A percentile compares a stretch with the other conserved stretches of the same genome.
Conservation (phyloP, 2,888 invertebrate species). For the Acanthopleura granulata region DNA sequence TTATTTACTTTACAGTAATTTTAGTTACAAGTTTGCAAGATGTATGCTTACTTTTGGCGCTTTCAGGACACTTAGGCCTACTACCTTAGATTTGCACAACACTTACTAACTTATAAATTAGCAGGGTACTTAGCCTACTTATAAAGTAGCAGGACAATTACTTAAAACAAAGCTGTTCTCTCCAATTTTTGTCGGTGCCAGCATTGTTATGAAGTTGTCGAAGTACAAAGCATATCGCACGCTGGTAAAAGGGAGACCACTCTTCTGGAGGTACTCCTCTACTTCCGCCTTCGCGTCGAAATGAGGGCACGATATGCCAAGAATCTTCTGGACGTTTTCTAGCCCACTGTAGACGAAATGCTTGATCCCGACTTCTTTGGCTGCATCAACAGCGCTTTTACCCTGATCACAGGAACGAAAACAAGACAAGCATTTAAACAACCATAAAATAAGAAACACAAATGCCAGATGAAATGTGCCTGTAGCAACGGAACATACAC, state of each 20-base stretch:
- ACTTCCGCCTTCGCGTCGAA: conserved; percentile 35
- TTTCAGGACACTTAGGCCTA: too few relatives aligned
- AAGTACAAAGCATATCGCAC: conserved; percentile 31
- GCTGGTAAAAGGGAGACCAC: conserved; percentile 31
- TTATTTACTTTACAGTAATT: too few relatives aligned
- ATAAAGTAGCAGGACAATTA: conserved; percentile 14
- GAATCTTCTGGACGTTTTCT: conserved; percentile 31
- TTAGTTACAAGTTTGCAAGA: too few relatives aligned
- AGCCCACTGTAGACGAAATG: conserved; percentile 38
- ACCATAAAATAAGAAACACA: too few relatives aligned
- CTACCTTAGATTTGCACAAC: too few relatives aligned
- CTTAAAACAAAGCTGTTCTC: conserved; percentile 28
- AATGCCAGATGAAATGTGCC: too few relatives aligned
- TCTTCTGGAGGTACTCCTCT: conserved; percentile 30
- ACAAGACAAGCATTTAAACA: background rate
- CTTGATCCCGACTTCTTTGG: conserved; percentile 30
- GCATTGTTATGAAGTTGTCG: conserved; percentile 25
- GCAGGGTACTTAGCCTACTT: too few relatives aligned
- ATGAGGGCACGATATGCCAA: conserved; percentile 29
- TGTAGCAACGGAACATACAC: too few relatives aligned
- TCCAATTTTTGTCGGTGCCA: conserved; percentile 25
- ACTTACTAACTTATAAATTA: too few relatives aligned
- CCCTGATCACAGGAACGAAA: conserved; percentile 27
- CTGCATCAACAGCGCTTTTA: conserved; percentile 30
- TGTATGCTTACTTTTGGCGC: too few relatives aligned